Evolutionary conservation across 2,888 invertebrate species (phyloP), one percentile per base, ranked within the genome.

Genomic region (Scotopteryx bipunctaria): DNA sequence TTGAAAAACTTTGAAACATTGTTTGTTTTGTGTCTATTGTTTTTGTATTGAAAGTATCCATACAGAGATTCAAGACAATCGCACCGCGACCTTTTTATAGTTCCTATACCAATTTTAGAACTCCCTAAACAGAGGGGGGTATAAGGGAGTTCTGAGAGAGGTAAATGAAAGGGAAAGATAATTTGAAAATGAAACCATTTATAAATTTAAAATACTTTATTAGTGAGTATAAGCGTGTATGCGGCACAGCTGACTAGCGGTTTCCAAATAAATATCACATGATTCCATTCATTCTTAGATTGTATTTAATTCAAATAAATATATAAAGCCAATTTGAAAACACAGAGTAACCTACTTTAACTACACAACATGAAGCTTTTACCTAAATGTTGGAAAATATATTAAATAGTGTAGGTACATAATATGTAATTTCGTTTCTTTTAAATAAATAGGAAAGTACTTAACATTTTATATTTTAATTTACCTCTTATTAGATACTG

Each of bases 231-330:
- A 89, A 88, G 89, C 89, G 87, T 86, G 88, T 81, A 78, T 71
- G 87, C 88, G 86, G 87, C 88, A 83, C 87, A 77, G 83, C 84
- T 89, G 89, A 89, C 89, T 89, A 89, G 89, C 87, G 79, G 77
- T 78, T 79, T 81, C 78, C 80, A 76, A 80, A 76, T 76, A 67
- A 80, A 78, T 86, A 86, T 88, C 86, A 88, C 88, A 85, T 82
- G 80, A 82, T 85, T 78, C 66, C 61, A 58, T 67, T 60, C 66
- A 67, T 71, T 65, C 59, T 69, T 66, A 65, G 67, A 35, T 53
- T 29, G 16, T 48, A 70, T 67, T 57, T 65, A 64, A 64, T 63
- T 41, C 42, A 55, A 37, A 51, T 44, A 66, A 65, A 65, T 66
- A 61, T 38, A 27, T 11, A 70, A 67, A 64, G 63, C 69, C 60